These are phyloP conservation scores for Actinemys pallida DNA, from an alignment of 2,113 vertebrate genomes.

Conservation along the genomic window DNA sequence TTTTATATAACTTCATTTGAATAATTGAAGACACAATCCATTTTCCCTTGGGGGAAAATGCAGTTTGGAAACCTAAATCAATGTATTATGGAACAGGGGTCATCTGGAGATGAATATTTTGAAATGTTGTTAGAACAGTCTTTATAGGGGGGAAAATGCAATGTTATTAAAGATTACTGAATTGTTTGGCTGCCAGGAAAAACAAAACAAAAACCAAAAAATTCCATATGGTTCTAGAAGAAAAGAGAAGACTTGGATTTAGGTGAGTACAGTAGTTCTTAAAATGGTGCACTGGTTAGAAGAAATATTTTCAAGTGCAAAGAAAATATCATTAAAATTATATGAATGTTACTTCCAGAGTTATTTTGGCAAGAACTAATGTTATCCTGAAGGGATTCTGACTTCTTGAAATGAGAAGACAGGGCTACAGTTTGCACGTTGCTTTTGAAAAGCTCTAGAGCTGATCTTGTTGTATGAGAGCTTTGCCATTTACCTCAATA, in stretches of 20 bases:
- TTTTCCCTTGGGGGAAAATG: not conserved
- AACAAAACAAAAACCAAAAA: not conserved
- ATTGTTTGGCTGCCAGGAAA: not conserved
- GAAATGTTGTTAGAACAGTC: not conserved
- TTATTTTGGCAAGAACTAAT: conserved; percentile 23
- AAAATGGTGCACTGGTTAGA: conserved; percentile 3
- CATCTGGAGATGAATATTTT: conserved; percentile 11
- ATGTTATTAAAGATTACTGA: conserved; percentile 20
- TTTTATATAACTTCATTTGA: not conserved
- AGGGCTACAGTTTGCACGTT: conserved; percentile 4
- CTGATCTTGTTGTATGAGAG: not conserved
- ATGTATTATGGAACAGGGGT: not conserved
- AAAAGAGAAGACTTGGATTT: conserved; percentile 26
- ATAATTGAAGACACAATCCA: not conserved
- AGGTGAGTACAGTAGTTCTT: conserved; percentile 8
- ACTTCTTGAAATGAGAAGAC: conserved; percentile 18
- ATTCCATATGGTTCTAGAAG: not conserved
- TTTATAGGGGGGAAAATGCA: not conserved
- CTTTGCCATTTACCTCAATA: not conserved
- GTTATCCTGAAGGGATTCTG: not conserved
- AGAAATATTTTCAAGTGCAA: conserved; percentile 34
- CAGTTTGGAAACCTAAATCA: conserved; percentile 17
- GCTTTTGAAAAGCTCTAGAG: conserved; percentile 23
- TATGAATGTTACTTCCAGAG: conserved; percentile 24
- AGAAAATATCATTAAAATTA: conserved; percentile 37